Conservation (phyloP, 2,113 vertebrate genomes). For the Gymnocephalus cernua region DNA sequence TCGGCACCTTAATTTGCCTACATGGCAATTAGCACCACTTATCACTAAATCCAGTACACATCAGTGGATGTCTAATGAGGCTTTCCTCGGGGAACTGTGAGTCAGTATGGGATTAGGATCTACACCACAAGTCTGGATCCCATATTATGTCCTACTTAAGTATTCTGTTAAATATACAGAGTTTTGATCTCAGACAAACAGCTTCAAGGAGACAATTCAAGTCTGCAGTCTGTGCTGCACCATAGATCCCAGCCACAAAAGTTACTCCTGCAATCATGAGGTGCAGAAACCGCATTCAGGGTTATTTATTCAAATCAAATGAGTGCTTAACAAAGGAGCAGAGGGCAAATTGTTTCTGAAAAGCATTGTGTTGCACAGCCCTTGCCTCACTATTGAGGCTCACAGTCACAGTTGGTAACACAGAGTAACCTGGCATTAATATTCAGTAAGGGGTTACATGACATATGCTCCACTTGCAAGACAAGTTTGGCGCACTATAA, state of each 20-base stretch:
- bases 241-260: slow-evolving; percentile 12
- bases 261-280: slow-evolving; percentile 31
- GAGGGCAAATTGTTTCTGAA: slow-evolving; percentile 55
- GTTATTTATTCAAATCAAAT: slow-evolving; percentile 53
- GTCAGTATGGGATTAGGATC: slow-evolving; percentile 62
- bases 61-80: slow-evolving; percentile 68
- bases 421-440: slow-evolving; percentile 73
- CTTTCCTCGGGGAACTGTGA: slow-evolving; percentile 55
- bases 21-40: slow-evolving; percentile 73
- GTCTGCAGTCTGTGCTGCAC: background rate
- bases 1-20: slow-evolving; percentile 52
- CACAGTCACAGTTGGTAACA: slow-evolving; percentile 56
- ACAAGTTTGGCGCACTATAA: slow-evolving; percentile 60
- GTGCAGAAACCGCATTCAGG: slow-evolving; percentile 34
- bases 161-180: slow-evolving; percentile 45
- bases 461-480: slow-evolving; percentile 63
- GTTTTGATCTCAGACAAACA: slow-evolving; percentile 32
- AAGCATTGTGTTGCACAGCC: slow-evolving; percentile 60
- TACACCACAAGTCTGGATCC: slow-evolving; percentile 38
- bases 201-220: slow-evolving; percentile 25
- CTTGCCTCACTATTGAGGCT: slow-evolving; percentile 63
- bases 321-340: slow-evolving; percentile 49
- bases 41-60: slow-evolving; percentile 69
- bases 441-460: slow-evolving; percentile 68
- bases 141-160: slow-evolving; percentile 37